These are phyloP conservation scores for Helleia helle DNA, from an alignment of 2,888 invertebrate species.

Conservation along the genomic window DNA sequence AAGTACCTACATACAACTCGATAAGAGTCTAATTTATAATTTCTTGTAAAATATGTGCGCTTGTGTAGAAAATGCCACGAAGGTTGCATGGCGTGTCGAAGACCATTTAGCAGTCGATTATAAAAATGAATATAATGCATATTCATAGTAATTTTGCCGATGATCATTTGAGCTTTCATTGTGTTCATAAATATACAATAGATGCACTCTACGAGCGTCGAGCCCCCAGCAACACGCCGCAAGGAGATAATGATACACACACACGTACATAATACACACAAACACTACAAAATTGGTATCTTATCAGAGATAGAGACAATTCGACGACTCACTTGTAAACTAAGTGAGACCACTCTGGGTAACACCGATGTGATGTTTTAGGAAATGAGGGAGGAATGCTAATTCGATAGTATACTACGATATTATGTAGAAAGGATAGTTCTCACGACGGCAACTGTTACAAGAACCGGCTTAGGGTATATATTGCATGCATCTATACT, in stretches of 20 bases:
- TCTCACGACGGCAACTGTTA: too few species aligned
- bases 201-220: slow-evolving; percentile 13
- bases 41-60: too few species aligned
- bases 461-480: too few species aligned
- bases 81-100: not conserved
- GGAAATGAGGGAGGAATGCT: too few species aligned
- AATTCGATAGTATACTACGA: too few species aligned
- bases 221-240: slow-evolving; percentile 9
- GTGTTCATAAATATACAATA: not conserved
- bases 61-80: not conserved
- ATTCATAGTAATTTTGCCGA: slow-evolving; percentile 7
- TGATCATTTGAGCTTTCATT: slow-evolving; percentile 5
- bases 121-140: not conserved
- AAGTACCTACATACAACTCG: too few species aligned
- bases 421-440: too few species aligned
- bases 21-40: too few species aligned
- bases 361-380: too few species aligned
- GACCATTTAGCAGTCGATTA: not conserved
- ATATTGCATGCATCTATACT: too few species aligned
- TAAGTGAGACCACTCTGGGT: too few species aligned
- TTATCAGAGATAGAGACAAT: not conserved
- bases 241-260: slow-evolving; percentile 11
- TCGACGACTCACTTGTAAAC: not conserved
- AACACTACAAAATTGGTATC: not conserved
- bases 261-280: too few species aligned